Evolutionary conservation across 2,113 vertebrate genomes (phyloP), one percentile per base, ranked within the genome.

Genomic region (Sapajus apella): DNA sequence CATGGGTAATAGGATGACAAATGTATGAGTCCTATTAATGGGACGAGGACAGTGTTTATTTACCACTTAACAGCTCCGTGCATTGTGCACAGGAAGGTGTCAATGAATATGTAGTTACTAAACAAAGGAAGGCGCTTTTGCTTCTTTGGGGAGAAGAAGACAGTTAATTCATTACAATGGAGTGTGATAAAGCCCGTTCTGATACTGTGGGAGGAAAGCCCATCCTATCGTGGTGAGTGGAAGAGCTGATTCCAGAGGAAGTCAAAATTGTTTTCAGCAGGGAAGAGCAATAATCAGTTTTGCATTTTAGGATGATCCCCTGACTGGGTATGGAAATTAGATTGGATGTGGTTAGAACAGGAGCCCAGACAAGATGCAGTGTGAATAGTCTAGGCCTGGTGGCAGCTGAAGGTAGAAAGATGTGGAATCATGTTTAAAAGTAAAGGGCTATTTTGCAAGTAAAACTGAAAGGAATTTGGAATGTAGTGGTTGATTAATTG

Each of bases 61-160:
- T 66, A 1, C 20, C 17, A 13, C 40, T 55, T 13, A 14, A 27
- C 27, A 37, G n/a, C 17, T 6, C 23, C 47, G 11, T 23, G 21
- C 43, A 0, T 21, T 11, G 1, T 12, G 0, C n/a, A 1, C 0
- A 23, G 11, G 37, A 87, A 18, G 43, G 30, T 10, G 25, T 37
- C 35, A 27, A 10, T 18, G 52, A 85, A 40, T 8, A 40, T 16
- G 64, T 58, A 23, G 66, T n/a, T 1, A 50, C 1, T n/a, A 47
- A 76, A 32, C 40, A 10, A 25, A 70, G 45, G 66, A 66, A 21
- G 20, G 79, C 30, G 21, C 20, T 27, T 17, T 25, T 27, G 43
- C 45, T 55, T 58, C 0, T 27, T 32, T 12, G 25, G 27, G 8
- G 58, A 56, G 23, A 13, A 2, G 35, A 27, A 27, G 58, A 6